phyloP scores from a whole-genome alignment of 2,888 invertebrate species.

The Troglohyphantes excavatus region DNA sequence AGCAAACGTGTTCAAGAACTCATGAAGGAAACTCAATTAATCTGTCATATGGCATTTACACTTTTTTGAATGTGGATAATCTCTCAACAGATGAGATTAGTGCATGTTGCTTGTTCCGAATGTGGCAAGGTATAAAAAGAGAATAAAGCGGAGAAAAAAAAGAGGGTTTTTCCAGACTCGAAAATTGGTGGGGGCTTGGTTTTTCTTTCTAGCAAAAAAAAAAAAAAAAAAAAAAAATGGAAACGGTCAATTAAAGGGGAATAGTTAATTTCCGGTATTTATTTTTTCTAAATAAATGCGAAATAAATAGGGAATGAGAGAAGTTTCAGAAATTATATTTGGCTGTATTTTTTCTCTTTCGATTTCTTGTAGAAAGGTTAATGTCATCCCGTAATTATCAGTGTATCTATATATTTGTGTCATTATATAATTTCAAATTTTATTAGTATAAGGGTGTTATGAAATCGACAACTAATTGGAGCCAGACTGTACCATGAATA shows the following conservation, averaged over 20 bases:
- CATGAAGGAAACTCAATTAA: conserved; percentile 52
- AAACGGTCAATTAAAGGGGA: conserved; percentile 46
- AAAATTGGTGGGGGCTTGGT: conserved; percentile 31
- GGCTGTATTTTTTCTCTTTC: background rate
- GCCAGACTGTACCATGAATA: too few relatives aligned
- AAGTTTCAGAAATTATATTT: background rate
- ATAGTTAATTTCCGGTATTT: conserved; percentile 41
- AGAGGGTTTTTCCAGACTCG: conserved; percentile 16
- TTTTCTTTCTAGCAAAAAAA: conserved; percentile 3
- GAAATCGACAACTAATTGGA: too few relatives aligned
- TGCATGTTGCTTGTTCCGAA: conserved; percentile 20
- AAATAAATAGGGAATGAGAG: too few relatives aligned
- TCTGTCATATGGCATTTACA: conserved; percentile 71
- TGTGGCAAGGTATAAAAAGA: conserved; percentile 22
- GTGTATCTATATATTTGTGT: background rate
- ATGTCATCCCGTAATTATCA: background rate
- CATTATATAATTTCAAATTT: too few relatives aligned
- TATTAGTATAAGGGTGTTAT: too few relatives aligned
- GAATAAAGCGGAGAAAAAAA: background rate
- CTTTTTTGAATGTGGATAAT: conserved; percentile 54
- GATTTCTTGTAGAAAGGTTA: background rate
- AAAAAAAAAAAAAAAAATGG: conserved; percentile 15
- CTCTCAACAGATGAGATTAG: conserved; percentile 43
- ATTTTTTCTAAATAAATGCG: background rate
- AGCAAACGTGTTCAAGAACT: conserved; percentile 54